Percentiles rank a stretch among this genome's conserved stretches.
Evolutionary conservation across 2,888 invertebrate genomes (phyloP).

Genomic region (Zygogramma bicolorata): DNA sequence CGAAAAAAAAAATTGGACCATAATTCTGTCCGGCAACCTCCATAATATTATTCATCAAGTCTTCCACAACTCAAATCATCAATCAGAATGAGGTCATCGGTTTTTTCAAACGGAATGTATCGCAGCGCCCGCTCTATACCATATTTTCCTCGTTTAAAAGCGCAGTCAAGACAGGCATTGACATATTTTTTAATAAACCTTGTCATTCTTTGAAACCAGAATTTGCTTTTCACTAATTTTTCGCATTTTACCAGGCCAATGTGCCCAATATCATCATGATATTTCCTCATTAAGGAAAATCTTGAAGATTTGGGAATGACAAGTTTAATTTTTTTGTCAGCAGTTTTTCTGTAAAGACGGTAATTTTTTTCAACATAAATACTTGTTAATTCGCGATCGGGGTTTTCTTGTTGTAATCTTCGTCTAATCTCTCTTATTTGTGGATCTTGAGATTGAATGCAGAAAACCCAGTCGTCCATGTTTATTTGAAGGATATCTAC

Average conservation of each 20-base stretch:
- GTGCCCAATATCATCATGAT: conserved; percentile 59
- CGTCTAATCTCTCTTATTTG: conserved; percentile 23
- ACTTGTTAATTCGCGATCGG: not conserved
- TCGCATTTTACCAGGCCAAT: conserved; percentile 47
- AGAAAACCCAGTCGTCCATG: conserved; percentile 32
- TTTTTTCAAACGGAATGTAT: too few relatives aligned
- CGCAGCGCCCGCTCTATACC: too few relatives aligned
- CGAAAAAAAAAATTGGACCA: too few relatives aligned
- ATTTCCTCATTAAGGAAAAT: too few relatives aligned
- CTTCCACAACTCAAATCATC: too few relatives aligned
- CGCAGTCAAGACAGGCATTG: conserved; percentile 23
- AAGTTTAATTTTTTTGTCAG: conserved; percentile 46
- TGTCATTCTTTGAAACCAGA: conserved; percentile 50
- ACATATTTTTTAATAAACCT: too few relatives aligned
- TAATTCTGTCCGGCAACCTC: too few relatives aligned
- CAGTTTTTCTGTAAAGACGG: conserved; percentile 39
- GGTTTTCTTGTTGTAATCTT: conserved; percentile 6
- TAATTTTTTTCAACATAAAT: conserved; percentile 28
- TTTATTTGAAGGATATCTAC: not conserved
- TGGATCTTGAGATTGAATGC: conserved; percentile 41
- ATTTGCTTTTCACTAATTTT: conserved; percentile 52
- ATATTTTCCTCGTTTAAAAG: conserved; percentile 16
- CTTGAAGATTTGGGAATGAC: conserved; percentile 55
- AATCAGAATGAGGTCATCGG: too few relatives aligned
- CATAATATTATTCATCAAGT: too few relatives aligned